phyloP scores from a whole-genome alignment of 2,113 vertebrate species.

The Lophius piscatorius region DNA sequence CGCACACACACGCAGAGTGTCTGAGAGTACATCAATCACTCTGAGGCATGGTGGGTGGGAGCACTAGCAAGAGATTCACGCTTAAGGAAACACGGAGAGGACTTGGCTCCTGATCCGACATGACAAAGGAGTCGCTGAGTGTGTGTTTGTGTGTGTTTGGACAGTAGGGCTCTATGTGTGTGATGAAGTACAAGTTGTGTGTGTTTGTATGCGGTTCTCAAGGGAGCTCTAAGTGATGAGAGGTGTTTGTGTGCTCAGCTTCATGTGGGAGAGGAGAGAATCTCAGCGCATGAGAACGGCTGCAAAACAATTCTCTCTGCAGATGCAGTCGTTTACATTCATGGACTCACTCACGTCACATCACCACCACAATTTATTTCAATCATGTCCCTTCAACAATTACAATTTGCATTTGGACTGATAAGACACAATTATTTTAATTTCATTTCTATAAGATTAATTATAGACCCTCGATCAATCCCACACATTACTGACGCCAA shows the following conservation, averaged over 20 bases:
- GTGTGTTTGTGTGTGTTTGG: neutral
- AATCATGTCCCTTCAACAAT: too few relatives aligned
- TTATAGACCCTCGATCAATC: too few relatives aligned
- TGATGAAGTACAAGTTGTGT: neutral
- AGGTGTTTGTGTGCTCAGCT: constrained; percentile 29
- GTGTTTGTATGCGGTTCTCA: constrained; percentile 22
- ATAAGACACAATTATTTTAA: too few relatives aligned
- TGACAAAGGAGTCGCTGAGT: constrained; percentile 37
- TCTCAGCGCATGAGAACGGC: neutral
- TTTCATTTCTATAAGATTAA: too few relatives aligned
- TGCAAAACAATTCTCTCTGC: constrained; percentile 9
- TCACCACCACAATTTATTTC: too few relatives aligned
- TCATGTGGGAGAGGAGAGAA: constrained; percentile 11
- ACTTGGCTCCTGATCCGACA: constrained; percentile 44
- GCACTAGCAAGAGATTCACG: constrained; percentile 59
- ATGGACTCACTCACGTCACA: neutral
- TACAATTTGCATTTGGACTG: too few relatives aligned
- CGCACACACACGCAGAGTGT: constrained; percentile 13
- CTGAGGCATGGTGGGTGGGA: constrained; percentile 68
- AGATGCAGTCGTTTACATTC: neutral
- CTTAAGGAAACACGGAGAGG: constrained; percentile 54
- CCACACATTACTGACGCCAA: too few relatives aligned
- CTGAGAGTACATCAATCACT: constrained; percentile 68
- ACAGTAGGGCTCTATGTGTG: neutral
- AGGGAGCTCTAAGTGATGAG: constrained; percentile 16